phyloP scores from a whole-genome alignment of 2,888 invertebrate species.

The Crocallis elinguaria region DNA sequence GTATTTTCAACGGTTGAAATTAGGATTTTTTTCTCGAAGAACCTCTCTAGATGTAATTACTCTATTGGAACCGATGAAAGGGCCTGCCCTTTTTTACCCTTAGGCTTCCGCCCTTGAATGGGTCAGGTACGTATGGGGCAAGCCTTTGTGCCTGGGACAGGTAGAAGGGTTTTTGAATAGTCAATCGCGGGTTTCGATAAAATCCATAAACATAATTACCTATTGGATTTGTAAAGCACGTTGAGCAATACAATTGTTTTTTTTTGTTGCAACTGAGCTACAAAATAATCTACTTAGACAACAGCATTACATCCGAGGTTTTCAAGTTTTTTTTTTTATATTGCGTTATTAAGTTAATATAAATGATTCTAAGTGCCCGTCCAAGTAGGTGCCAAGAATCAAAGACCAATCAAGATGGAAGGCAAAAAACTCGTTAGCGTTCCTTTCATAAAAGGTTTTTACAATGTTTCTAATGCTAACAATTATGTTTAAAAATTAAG shows the following conservation, averaged over 20 bases:
- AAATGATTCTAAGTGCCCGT: no score
- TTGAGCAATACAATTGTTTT: background rate
- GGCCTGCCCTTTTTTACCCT: slow-evolving; percentile 49
- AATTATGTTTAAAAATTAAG: no score
- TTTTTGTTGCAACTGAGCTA: background rate
- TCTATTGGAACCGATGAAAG: slow-evolving; percentile 62
- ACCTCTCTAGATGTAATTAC: slow-evolving; percentile 64
- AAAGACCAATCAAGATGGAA: no score
- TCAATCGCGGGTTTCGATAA: slow-evolving; percentile 19
- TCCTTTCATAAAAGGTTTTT: no score
- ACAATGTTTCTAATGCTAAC: no score
- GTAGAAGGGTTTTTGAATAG: slow-evolving; percentile 34
- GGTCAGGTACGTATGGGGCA: slow-evolving; percentile 25
- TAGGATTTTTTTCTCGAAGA: slow-evolving; percentile 55
- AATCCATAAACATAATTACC: slow-evolving; percentile 26
- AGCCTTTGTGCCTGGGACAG: slow-evolving; percentile 26
- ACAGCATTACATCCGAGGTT: no score
- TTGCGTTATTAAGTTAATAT: no score
- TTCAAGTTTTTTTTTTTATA: no score
- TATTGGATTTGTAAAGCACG: slow-evolving; percentile 7
- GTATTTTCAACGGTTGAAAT: slow-evolving; percentile 57
- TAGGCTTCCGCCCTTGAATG: slow-evolving; percentile 38
- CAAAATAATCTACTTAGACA: no score
- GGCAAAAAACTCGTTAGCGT: no score
- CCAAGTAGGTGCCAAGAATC: no score